Evolutionary conservation across 2,113 vertebrate species (phyloP).

Genomic region (Paradoxurus hermaphroditus): DNA sequence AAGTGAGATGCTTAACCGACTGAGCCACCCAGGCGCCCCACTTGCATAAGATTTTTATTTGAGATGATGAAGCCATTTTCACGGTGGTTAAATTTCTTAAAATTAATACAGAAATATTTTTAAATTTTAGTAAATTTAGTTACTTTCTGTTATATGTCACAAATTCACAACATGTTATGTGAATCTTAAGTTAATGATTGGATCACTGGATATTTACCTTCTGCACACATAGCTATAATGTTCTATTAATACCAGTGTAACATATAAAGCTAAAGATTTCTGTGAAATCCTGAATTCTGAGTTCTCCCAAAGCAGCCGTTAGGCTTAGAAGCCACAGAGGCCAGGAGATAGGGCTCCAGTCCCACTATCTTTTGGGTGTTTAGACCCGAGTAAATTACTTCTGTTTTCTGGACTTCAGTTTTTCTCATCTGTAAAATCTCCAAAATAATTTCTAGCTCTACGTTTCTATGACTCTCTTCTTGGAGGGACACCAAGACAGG

Average conservation of each 20-base stretch:
- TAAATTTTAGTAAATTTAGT: background rate
- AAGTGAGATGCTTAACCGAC: too few relatives aligned
- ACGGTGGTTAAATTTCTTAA: background rate
- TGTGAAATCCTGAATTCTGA: background rate
- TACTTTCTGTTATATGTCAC: background rate
- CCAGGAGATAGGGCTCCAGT: background rate
- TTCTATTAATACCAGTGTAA: background rate
- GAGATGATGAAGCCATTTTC: background rate
- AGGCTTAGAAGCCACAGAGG: background rate
- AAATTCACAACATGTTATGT: background rate
- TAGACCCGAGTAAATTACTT: background rate
- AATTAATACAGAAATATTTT: background rate
- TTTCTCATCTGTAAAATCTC: constrained; percentile 25
- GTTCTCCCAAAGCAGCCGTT: background rate
- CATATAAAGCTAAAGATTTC: background rate
- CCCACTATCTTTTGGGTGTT: background rate
- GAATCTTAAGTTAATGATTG: background rate
- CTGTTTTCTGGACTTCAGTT: background rate
- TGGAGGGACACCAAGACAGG: constrained; percentile 4
- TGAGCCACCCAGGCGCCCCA: too few relatives aligned
- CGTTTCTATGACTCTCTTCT: constrained; percentile 3
- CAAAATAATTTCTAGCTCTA: constrained; percentile 42
- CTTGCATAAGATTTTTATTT: constrained; percentile 1
- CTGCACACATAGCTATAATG: background rate
- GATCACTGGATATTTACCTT: background rate